A percentile compares a stretch with the other conserved stretches of the same genome.
phyloP scores from a whole-genome alignment of 2,888 invertebrate species.

The Podotricha telesiphe region DNA sequence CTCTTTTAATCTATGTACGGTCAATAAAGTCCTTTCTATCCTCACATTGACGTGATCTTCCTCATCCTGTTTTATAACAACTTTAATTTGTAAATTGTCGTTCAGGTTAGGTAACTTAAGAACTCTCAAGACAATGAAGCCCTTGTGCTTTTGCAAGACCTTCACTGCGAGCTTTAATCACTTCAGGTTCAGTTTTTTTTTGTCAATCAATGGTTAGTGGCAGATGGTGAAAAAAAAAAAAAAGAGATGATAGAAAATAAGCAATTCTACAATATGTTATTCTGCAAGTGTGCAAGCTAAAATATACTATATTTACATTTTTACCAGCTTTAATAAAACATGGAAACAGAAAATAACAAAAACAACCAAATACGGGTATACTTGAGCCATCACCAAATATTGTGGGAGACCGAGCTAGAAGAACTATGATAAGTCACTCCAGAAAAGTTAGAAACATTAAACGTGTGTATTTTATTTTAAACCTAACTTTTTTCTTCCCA shows the following conservation, averaged over 20 bases:
- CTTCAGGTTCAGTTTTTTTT: slow-evolving; percentile 24
- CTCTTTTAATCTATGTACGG: too few relatives aligned
- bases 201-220: background rate
- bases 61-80: background rate
- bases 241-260: background rate
- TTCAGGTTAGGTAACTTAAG: background rate
- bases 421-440: too few relatives aligned
- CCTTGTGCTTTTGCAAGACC: background rate
- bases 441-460: too few relatives aligned
- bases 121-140: background rate
- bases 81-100: background rate
- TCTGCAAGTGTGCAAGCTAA: background rate
- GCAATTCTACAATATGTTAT: background rate
- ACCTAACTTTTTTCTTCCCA: too few relatives aligned
- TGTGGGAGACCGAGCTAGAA: too few relatives aligned
- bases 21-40: too few relatives aligned
- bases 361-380: background rate
- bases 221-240: background rate
- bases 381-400: too few relatives aligned
- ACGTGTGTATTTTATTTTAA: too few relatives aligned
- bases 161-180: background rate
- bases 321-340: background rate
- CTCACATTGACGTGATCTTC: too few relatives aligned
- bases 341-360: background rate
- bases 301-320: background rate